Percentiles rank a stretch among this genome's conserved stretches.
Conservation (phyloP, 1,140 invertebrate genomes). For the Meloidogyne hapla region DNA sequence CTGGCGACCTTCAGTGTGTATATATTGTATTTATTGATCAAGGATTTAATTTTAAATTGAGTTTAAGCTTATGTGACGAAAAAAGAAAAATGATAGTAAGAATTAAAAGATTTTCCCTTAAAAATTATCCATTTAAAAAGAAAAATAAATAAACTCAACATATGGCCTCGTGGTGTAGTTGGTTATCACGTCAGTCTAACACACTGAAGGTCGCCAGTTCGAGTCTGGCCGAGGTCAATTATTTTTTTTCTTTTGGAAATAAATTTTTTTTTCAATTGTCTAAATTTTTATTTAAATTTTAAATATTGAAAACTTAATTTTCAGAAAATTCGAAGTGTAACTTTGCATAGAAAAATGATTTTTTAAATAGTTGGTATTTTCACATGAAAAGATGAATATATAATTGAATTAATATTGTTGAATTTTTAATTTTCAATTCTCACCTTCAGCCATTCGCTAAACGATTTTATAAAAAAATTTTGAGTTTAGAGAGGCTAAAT, state of each 20-base stretch:
- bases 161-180: slow-evolving; percentile 20
- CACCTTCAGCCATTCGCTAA: too few relatives aligned
- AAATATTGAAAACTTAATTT: slow-evolving; percentile 10
- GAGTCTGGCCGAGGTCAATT: slow-evolving; percentile 20
- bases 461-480: too few relatives aligned
- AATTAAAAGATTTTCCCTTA: neutral
- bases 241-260: neutral
- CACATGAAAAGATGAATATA: too few relatives aligned
- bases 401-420: too few relatives aligned
- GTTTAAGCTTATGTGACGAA: too few relatives aligned
- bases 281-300: neutral
- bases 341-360: too few relatives aligned
- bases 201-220: slow-evolving; percentile 29
- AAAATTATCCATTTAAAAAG: neutral
- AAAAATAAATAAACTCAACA: neutral
- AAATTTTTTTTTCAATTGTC: neutral
- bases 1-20: slow-evolving; percentile 60
- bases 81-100: too few relatives aligned
- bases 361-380: too few relatives aligned
- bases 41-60: too few relatives aligned
- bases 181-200: slow-evolving; percentile 26
- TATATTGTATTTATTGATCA: too few relatives aligned
- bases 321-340: neutral
- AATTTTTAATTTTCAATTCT: too few relatives aligned
- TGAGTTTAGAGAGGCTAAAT: too few relatives aligned